Evolutionary conservation across 2,113 vertebrate species (phyloP), one percentile per base, ranked within the genome.

Genomic region (Oreocharis arfaki): DNA sequence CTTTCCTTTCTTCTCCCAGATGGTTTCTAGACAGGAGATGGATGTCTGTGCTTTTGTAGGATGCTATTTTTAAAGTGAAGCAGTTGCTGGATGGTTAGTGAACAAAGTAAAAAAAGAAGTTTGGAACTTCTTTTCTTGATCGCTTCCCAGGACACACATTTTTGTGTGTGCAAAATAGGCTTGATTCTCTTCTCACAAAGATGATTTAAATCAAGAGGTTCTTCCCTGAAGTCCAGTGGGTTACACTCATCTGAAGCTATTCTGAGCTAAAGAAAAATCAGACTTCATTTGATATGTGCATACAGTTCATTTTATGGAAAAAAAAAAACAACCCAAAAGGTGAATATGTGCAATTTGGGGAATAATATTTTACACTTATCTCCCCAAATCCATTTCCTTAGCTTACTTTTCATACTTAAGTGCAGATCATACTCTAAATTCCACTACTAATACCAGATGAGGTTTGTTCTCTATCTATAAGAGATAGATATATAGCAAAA

Each of bases 1-100:
- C 91, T 93, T 90, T 89, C 68, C 73, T 89, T 95, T 95, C 93
- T 95, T 95, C 89, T 95, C 93, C 80, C 93, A 96, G 71, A 95
- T 95, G 93, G 86, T 65, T 92, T 81, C 81, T 91, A 89, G 95
- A 96, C 84, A 96, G 94, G 81, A 97, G 95, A 96, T 96, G 91
- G 89, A 95, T 96, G 93, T 95, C 94, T 94, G 87, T 91, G 89
- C 94, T 87, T 95, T 95, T 91, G 74, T 82, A 91, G 53, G 61
- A 91, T 89, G 77, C 89, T 95, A 96, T 96, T 97, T 97, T 95
- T 96, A 94, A 92, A 94, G 77, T 1, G 11, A 84, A 82, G 69
- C n/a, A 53, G 89, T 95, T 91, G 71, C 81, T 84, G 74, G 91
- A 87, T 79, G 32, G 89, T 83, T 95, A 96, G 94, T 95, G 94